Conservation (phyloP, 2,113 vertebrate genomes). For the Saccopteryx bilineata region DNA sequence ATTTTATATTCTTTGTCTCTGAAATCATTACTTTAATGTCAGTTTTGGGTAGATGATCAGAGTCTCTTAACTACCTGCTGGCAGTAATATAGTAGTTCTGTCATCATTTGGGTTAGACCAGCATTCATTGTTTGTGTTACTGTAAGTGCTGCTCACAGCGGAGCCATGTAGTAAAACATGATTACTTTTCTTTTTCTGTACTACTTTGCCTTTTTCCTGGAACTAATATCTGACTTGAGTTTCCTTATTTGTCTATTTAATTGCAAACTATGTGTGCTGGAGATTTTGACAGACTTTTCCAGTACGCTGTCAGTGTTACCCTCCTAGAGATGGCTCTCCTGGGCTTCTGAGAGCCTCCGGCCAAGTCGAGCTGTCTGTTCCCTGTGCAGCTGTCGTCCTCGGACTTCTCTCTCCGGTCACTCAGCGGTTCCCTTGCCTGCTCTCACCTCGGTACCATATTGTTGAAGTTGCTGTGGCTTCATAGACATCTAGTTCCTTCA, state of each 20-base stretch:
- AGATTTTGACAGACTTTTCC: slow-evolving; percentile 23
- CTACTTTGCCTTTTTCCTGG: slow-evolving; percentile 1
- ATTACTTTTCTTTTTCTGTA: neutral
- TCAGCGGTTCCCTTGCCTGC: neutral
- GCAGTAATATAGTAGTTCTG: neutral
- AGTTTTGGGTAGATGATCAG: neutral
- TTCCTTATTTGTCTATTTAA: slow-evolving; percentile 1
- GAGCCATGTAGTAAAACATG: neutral
- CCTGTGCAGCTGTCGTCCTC: neutral
- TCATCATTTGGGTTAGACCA: slow-evolving; percentile 1
- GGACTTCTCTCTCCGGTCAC: neutral
- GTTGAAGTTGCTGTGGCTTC: neutral
- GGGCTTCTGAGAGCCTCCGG: neutral
- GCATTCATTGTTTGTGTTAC: neutral
- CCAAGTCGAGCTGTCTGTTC: neutral
- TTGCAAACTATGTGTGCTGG: neutral
- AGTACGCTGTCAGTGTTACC: neutral
- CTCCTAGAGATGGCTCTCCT: neutral
- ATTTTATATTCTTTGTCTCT: neutral
- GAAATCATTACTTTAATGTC: slow-evolving; percentile 27
- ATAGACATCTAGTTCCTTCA: neutral
- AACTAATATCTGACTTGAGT: slow-evolving; percentile 34
- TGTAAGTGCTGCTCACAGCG: neutral
- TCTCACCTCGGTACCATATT: neutral
- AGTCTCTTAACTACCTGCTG: neutral